A percentile compares a stretch with the other conserved stretches of the same genome.
These are phyloP conservation scores for Microcebus ravelobensis DNA, from an alignment of 2,113 vertebrate genomes.

Conservation along the genomic window DNA sequence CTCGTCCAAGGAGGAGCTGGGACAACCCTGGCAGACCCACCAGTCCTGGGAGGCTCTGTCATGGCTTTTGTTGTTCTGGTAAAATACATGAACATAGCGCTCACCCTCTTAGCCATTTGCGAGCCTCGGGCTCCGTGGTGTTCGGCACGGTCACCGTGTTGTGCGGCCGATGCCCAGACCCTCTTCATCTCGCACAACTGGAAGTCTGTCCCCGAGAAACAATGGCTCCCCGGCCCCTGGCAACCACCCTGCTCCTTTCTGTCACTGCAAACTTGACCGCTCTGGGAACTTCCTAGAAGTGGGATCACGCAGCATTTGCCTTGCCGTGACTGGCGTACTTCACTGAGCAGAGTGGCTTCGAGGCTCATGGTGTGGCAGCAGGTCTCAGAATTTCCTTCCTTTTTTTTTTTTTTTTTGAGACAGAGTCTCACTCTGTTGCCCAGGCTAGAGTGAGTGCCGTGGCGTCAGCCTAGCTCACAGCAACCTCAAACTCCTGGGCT, in stretches of 20 bases:
- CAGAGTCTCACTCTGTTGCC: too few species aligned
- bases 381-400: not conserved
- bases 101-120: not conserved
- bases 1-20: not conserved
- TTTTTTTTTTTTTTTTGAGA: too few species aligned
- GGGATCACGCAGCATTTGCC: too few species aligned
- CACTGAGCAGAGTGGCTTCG: not conserved
- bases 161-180: not conserved
- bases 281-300: not conserved
- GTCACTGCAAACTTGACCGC: not conserved
- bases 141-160: rapidly evolving
- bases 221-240: not conserved
- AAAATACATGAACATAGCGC: not conserved
- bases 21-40: not conserved
- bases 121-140: rapidly evolving
- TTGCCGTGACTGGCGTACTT: not conserved
- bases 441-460: too few species aligned
- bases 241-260: not conserved
- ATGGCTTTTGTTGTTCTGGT: not conserved
- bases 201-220: not conserved
- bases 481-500: too few species aligned
- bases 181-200: not conserved
- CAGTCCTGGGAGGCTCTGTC: not conserved
- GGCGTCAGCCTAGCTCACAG: too few species aligned
- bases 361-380: not conserved